Percentiles rank a stretch among this genome's conserved stretches.
Evolutionary conservation across 2,113 vertebrate genomes (phyloP).

Genomic region (Brachionichthys hirsutus): DNA sequence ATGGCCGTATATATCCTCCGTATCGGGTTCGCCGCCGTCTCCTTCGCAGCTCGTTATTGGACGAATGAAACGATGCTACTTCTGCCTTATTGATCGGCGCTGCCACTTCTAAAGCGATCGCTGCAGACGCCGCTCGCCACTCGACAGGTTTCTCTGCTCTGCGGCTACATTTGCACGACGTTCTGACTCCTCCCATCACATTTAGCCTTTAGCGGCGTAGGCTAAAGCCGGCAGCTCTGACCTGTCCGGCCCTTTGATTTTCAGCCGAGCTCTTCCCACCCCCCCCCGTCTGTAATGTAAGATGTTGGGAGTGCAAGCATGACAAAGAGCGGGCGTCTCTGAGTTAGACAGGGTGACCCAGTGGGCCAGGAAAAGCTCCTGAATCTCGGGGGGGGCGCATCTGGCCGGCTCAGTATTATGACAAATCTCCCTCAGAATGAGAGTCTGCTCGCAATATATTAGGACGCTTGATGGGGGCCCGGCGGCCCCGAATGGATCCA

Average conservation of each 20-base stretch:
- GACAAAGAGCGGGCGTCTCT: constrained; percentile 57
- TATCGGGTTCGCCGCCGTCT: too few species aligned
- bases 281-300: constrained; percentile 25
- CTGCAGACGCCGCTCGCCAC: too few species aligned
- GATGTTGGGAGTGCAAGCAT: constrained; percentile 39
- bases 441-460: constrained; percentile 63
- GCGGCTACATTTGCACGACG: too few species aligned
- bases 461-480: constrained; percentile 44
- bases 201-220: not conserved
- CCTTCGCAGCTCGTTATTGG: too few species aligned
- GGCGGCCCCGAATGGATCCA: constrained; percentile 48
- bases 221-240: constrained; percentile 15
- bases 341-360: constrained; percentile 70
- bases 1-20: too few species aligned
- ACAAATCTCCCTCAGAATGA: constrained; percentile 72
- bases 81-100: too few species aligned
- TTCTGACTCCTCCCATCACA: not conserved
- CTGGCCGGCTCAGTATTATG: constrained; percentile 66
- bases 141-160: too few species aligned
- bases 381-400: constrained; percentile 49
- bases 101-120: too few species aligned
- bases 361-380: constrained; percentile 58
- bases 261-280: constrained; percentile 41
- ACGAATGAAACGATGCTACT: too few species aligned
- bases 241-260: constrained; percentile 43